These are phyloP conservation scores for Microtus oregoni DNA, from an alignment of 2,113 vertebrate species.

Conservation along the genomic window DNA sequence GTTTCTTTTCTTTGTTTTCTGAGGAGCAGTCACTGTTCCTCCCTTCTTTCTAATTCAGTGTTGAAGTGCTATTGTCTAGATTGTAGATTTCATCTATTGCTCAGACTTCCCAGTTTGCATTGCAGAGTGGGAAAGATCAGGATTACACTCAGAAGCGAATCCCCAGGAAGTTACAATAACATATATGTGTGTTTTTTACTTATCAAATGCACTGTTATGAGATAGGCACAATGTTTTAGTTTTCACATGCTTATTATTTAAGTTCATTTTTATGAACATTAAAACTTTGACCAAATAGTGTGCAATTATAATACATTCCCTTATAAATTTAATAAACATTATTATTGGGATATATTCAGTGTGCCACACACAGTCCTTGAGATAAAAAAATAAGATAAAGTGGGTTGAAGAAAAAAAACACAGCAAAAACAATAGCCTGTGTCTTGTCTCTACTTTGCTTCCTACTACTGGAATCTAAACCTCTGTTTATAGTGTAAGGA, in stretches of 20 bases:
- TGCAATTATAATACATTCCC: background rate
- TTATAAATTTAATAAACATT: slow-evolving; percentile 53
- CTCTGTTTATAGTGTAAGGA: background rate
- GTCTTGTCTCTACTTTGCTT: background rate
- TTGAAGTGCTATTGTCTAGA: slow-evolving; percentile 35
- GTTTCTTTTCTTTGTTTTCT: background rate
- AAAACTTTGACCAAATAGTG: slow-evolving; percentile 11
- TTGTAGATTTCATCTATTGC: slow-evolving; percentile 22
- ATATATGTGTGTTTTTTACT: slow-evolving; percentile 69
- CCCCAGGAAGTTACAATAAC: slow-evolving; percentile 56
- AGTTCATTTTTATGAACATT: slow-evolving; percentile 36
- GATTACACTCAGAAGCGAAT: slow-evolving; percentile 40
- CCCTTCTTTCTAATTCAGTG: slow-evolving; percentile 26
- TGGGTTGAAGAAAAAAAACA: background rate
- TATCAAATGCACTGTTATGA: slow-evolving; percentile 50
- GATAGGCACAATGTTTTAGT: slow-evolving; percentile 26
- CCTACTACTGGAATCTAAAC: background rate
- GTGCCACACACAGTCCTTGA: background rate
- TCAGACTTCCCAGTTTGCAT: slow-evolving; percentile 44
- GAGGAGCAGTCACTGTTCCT: background rate
- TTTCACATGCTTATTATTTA: slow-evolving; percentile 57
- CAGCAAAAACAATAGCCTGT: background rate
- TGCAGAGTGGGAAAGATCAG: slow-evolving; percentile 59
- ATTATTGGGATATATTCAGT: background rate
- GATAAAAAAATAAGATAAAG: background rate